Evolutionary conservation across 2,113 vertebrate genomes (phyloP).

Genomic region (Potamarius usumacintae): DNA sequence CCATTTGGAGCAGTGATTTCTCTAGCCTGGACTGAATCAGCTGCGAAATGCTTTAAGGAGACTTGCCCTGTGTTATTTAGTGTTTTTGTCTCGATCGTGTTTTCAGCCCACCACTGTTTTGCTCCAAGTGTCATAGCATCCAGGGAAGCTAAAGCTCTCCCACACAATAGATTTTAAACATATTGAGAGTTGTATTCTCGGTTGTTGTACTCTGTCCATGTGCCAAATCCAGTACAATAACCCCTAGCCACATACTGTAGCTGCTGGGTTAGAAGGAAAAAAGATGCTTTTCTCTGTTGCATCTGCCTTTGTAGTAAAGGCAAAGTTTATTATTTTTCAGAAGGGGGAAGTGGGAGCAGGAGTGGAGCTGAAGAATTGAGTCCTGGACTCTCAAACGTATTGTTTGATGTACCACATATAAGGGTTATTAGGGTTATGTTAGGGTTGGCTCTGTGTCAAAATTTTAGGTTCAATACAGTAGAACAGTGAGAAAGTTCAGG

Average conservation of each 20-base stretch:
- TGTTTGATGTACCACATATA: not conserved
- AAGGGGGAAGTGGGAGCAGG: not conserved
- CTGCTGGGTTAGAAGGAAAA: not conserved
- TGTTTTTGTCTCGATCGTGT: not conserved
- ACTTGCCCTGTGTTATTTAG: not conserved
- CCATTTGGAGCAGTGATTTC: not conserved
- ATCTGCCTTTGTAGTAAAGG: not conserved
- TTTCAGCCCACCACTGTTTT: not conserved
- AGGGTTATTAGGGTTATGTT: too few relatives aligned
- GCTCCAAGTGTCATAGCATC: not conserved
- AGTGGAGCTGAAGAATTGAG: not conserved
- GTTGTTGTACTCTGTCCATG: conserved; percentile 2
- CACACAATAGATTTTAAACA: not conserved
- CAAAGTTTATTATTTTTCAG: not conserved
- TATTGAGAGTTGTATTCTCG: not conserved
- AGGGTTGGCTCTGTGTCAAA: too few relatives aligned
- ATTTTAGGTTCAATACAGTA: too few relatives aligned
- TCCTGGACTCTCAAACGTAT: not conserved
- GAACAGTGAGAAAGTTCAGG: too few relatives aligned
- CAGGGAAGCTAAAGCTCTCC: not conserved
- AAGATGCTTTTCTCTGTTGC: not conserved
- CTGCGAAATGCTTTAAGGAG: not conserved
- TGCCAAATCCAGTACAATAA: conserved; percentile 9
- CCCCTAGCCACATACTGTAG: not conserved
- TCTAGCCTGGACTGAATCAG: not conserved